phyloP scores from a whole-genome alignment of 2,113 vertebrate genomes.

The Paradisaea rubra region DNA sequence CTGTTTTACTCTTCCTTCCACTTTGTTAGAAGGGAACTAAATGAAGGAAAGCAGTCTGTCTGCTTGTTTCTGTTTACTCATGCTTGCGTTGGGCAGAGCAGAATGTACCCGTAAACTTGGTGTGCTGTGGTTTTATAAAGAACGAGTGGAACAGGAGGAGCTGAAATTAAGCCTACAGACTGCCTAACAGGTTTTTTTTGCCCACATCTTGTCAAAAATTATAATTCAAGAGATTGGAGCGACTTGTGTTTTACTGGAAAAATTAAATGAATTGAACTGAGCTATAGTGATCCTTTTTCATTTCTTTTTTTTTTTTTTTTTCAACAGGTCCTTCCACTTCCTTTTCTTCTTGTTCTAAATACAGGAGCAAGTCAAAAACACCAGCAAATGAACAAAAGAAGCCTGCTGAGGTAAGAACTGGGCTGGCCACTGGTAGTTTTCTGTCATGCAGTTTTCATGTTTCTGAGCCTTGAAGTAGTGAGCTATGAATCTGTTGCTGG shows the following conservation, averaged over 20 bases:
- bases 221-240: neutral
- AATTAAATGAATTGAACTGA: neutral
- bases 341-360: conserved; percentile 85
- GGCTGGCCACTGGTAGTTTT: neutral
- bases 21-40: neutral
- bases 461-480: neutral
- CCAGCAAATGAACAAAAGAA: conserved; percentile 86
- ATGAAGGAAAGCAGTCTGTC: neutral
- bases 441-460: neutral
- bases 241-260: neutral
- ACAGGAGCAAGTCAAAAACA: conserved; percentile 85
- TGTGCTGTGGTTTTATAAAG: neutral
- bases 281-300: neutral
- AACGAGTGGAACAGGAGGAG: neutral
- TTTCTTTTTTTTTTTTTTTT: neutral
- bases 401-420: conserved; percentile 85
- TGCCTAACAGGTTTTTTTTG: neutral
- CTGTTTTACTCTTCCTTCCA: neutral
- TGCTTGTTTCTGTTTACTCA: neutral
- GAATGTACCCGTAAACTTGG: neutral
- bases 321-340: conserved; percentile 90
- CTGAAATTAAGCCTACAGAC: conserved; percentile 20
- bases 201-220: neutral
- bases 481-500: neutral
- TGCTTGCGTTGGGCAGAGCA: neutral